Conservation (phyloP, 2,888 invertebrate species). For the Brachycybe producta region DNA sequence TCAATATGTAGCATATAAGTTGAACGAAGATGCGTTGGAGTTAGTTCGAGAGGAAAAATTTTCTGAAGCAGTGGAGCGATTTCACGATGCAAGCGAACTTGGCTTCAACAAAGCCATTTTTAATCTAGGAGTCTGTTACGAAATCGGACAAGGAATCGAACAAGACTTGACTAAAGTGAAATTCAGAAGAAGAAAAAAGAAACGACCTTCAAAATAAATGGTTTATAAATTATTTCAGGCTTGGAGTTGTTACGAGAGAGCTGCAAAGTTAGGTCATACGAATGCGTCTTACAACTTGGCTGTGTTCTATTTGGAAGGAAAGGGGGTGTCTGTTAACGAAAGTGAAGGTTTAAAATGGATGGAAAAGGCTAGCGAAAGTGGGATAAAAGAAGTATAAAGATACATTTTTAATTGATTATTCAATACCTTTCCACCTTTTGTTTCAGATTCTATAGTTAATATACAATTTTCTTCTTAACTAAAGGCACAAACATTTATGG, state of each 20-base stretch:
- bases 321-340: not conserved
- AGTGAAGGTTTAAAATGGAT: not conserved
- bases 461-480: no score
- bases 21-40: not conserved
- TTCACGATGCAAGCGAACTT: slow-evolving; percentile 3
- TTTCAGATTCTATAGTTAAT: no score
- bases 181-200: not conserved
- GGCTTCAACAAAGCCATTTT: slow-evolving; percentile 8
- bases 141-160: slow-evolving; percentile 7
- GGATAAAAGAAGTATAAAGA: slow-evolving; percentile 15
- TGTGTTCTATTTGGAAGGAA: slow-evolving; percentile 8
- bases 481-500: slow-evolving; percentile 11
- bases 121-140: slow-evolving; percentile 15
- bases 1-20: not conserved
- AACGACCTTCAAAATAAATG: no score
- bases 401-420: not conserved
- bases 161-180: slow-evolving; percentile 11
- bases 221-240: no score
- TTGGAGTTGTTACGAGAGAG: slow-evolving; percentile 4
- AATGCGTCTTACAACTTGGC: slow-evolving; percentile 9
- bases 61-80: not conserved
- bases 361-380: slow-evolving; percentile 8
- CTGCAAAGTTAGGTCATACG: slow-evolving; percentile 2
- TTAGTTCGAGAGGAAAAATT: not conserved
- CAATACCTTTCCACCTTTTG: not conserved